Evolutionary conservation across 2,888 invertebrate genomes (phyloP).

Genomic region (Xestia c-nigrum): DNA sequence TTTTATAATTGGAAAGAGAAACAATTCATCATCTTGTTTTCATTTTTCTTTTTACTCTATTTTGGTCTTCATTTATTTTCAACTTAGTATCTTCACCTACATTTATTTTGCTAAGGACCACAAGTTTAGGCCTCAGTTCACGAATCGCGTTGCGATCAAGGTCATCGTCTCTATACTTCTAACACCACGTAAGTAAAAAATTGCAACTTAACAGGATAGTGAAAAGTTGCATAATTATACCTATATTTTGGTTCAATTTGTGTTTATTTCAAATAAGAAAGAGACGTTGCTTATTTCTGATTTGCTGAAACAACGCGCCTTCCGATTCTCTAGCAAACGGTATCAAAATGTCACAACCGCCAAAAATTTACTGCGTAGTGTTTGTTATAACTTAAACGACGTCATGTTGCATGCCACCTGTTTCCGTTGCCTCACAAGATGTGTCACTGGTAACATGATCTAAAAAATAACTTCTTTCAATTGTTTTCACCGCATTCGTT

Average conservation of each 20-base stretch:
- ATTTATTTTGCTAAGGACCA: background rate
- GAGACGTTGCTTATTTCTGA: no score
- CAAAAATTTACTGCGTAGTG: no score
- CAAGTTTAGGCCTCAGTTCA: background rate
- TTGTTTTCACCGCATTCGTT: background rate
- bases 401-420: background rate
- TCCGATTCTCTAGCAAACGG: no score
- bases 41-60: background rate
- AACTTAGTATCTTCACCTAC: background rate
- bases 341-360: no score
- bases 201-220: no score
- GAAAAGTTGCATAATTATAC: no score
- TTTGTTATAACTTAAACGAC: no score
- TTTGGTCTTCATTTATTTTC: background rate
- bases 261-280: no score
- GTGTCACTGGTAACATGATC: background rate
- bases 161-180: no score
- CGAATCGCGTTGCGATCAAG: background rate
- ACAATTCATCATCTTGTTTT: background rate
- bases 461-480: background rate
- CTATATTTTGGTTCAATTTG: no score
- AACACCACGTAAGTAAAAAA: no score
- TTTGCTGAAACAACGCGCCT: no score
- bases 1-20: conserved; percentile 1
- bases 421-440: background rate